Base-by-base conservation (phyloP, 2,888 invertebrate species). In the Eulithis prunata region DNA sequence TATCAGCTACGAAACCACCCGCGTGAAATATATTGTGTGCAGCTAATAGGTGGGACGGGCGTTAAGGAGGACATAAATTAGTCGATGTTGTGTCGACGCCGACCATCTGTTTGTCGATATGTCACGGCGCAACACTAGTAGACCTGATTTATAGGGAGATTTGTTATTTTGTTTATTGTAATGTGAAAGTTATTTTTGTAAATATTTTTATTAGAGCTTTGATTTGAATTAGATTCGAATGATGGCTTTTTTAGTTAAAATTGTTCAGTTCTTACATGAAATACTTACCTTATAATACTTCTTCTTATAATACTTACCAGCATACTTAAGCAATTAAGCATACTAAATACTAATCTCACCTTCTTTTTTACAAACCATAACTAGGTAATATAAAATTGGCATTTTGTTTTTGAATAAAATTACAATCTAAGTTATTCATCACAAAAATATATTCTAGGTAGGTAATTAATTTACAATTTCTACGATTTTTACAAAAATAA, bases 1-100 rank as follows among this genome's bases (percentile, higher is more conserved):
- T 14, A 1, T 52, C 11, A 58, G 49, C 61, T 64, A 51, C 75
- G 28, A 21, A 64, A 32, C 73, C 74, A 73, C 79, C 80, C 83
- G 73, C 85, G 82, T 89, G 86, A 90, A 85, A 88, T 89, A 90
- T 90, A 85, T 84, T 84, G 89, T 83, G 89, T 90, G 90, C 88
- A 87, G 85, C 90, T 92, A 92, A 92, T 91, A 91, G 91, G 90
- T 88, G 89, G 89, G 89, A 84, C 89, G 89, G 85, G 91, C 87
- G 91, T 90, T 91, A 93, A 91, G 91, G 85, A 88, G 89, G 82
- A 84, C 89, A 92, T 93, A 93, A 93, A 93, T 93, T 91, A 92
- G 87, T 79, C 79, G 84, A 83, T 91, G 92, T 91, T 93, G 89
- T 93, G 93, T 92, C 91, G 90, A 83, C 82, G 78, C 76, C 76